Evolutionary conservation across 1,140 invertebrate genomes (phyloP).

Genomic region (Meloidogyne floridensis): DNA sequence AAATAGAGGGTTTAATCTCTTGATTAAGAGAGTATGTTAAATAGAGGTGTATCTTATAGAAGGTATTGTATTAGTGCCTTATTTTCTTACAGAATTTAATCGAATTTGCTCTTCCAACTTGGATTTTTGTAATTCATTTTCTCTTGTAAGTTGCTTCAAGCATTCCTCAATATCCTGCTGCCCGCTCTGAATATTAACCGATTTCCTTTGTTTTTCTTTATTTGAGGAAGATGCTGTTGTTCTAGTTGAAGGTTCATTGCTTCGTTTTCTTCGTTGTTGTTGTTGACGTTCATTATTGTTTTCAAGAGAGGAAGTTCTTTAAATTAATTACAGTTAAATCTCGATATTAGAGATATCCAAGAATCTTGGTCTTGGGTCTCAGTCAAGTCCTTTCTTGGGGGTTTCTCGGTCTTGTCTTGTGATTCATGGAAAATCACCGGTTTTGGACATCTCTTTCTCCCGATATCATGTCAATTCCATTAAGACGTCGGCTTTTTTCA

Average conservation of each 20-base stretch:
- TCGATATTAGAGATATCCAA: neutral
- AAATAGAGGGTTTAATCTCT: neutral
- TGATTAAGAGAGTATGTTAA: too few species aligned
- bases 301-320: neutral
- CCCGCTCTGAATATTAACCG: neutral
- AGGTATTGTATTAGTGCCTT: too few species aligned
- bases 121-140: constrained; percentile 17
- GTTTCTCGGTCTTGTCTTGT: too few species aligned
- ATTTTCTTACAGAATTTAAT: constrained; percentile 23
- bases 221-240: neutral
- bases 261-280: constrained; percentile 8
- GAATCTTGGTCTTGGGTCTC: too few species aligned
- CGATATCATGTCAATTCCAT: too few species aligned
- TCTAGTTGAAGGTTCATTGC: constrained; percentile 10
- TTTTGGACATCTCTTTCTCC: neutral
- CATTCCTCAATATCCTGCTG: constrained; percentile 1
- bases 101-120: constrained; percentile 21
- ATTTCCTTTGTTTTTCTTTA: constrained; percentile 25
- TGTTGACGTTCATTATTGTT: neutral
- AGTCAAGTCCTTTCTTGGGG: too few species aligned
- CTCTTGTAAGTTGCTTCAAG: constrained; percentile 14
- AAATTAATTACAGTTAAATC: neutral
- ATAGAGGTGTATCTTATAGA: too few species aligned
- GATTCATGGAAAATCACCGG: too few species aligned
- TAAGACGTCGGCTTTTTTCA: too few species aligned